A percentile compares a stretch with the other conserved stretches of the same genome.
Evolutionary conservation across 1,140 invertebrate species (phyloP).

Genomic region (Phymastichus coffea): DNA sequence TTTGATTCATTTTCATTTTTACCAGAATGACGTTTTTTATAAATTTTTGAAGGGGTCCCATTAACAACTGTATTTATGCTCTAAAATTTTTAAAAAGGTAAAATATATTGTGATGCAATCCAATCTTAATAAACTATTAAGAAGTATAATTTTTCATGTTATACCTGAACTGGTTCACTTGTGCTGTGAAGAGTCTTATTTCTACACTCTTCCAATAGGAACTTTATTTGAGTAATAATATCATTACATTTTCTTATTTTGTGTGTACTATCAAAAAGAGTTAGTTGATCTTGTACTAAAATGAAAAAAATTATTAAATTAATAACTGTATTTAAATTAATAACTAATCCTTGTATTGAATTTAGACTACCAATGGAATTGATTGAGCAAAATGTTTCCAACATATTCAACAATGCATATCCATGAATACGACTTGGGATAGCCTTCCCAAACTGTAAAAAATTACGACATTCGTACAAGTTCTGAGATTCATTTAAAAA

Average conservation of each 20-base stretch:
- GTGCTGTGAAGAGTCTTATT: too few relatives aligned
- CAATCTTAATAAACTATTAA: too few relatives aligned
- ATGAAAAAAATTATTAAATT: background rate
- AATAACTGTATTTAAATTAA: background rate
- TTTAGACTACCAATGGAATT: conserved; percentile 13
- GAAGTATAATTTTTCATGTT: too few relatives aligned
- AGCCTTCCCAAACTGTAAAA: conserved; percentile 2
- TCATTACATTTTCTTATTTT: conserved; percentile 7
- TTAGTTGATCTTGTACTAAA: conserved; percentile 14
- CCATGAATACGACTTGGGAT: conserved; percentile 13
- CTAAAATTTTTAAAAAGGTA: too few relatives aligned
- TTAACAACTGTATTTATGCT: background rate
- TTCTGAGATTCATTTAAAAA: conserved; percentile 18
- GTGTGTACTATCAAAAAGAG: background rate
- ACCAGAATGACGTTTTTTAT: background rate
- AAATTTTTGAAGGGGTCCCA: background rate
- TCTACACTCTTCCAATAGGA: conserved; percentile 12
- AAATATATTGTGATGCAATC: too few relatives aligned
- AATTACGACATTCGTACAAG: conserved; percentile 16
- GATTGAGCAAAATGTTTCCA: conserved; percentile 16
- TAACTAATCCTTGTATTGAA: background rate
- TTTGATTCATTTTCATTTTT: background rate
- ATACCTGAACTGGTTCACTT: background rate
- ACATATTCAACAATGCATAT: conserved; percentile 10
- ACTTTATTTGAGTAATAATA: conserved; percentile 3